These are phyloP conservation scores for Argopecten irradians DNA, from an alignment of 1,140 invertebrate species.

Conservation along the genomic window DNA sequence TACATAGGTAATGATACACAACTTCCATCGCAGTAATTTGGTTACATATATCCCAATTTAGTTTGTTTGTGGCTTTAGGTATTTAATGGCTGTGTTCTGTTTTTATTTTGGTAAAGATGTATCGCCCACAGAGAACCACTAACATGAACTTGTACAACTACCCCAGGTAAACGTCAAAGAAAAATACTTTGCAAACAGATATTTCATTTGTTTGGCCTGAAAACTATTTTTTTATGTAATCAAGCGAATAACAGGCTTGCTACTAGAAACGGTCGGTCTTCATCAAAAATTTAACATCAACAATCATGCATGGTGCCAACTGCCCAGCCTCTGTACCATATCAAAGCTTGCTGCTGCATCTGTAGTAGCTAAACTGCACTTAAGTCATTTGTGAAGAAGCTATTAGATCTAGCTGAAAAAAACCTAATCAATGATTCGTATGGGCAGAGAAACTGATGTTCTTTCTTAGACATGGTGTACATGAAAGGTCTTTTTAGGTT, in stretches of 20 bases:
- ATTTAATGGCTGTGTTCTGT: too few species aligned
- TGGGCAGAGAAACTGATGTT: neutral
- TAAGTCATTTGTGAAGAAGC: neutral
- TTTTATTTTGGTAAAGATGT: too few species aligned
- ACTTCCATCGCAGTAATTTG: too few species aligned
- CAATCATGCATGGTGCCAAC: constrained; percentile 7
- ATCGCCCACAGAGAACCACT: too few species aligned
- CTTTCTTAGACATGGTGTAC: neutral
- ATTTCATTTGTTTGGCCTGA: neutral
- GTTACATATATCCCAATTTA: too few species aligned
- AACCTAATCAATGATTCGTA: neutral
- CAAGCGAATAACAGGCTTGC: neutral
- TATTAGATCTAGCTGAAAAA: neutral
- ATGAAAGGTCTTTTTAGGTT: neutral
- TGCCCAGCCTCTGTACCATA: neutral
- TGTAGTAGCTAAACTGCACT: neutral
- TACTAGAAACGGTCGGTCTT: neutral
- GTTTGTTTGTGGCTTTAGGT: too few species aligned
- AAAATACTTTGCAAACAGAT: neutral
- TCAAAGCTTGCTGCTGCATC: neutral
- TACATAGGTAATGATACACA: too few species aligned
- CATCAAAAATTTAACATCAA: neutral
- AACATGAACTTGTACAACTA: too few species aligned
- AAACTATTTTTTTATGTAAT: neutral
- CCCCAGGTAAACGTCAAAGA: too few species aligned